phyloP scores from a whole-genome alignment of 2,888 invertebrate genomes.

The Cynaeus angustus region DNA sequence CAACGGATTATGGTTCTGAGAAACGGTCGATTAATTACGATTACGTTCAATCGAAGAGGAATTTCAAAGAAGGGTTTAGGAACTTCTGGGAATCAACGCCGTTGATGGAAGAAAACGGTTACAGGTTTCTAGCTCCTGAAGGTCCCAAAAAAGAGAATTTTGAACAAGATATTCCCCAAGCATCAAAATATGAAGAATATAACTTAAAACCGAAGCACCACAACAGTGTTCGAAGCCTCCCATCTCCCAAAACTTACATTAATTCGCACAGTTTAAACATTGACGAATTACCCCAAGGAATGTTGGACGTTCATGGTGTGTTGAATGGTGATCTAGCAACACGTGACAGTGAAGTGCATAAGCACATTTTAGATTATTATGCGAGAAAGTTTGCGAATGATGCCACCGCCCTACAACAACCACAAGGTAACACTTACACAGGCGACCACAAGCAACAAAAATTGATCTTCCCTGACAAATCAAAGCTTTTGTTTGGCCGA shows the following conservation, averaged over 20 bases:
- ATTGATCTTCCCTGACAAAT: not conserved
- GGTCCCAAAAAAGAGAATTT: slow-evolving; percentile 43
- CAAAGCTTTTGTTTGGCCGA: not conserved
- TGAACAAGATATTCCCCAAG: slow-evolving; percentile 22
- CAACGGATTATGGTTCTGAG: slow-evolving; percentile 42
- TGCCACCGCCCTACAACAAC: slow-evolving; percentile 48
- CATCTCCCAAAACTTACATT: slow-evolving; percentile 35
- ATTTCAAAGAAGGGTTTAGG: slow-evolving; percentile 59
- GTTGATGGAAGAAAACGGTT: slow-evolving; percentile 60
- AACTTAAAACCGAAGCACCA: slow-evolving; percentile 51
- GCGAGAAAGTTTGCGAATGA: slow-evolving; percentile 61
- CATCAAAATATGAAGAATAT: slow-evolving; percentile 57
- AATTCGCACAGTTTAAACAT: slow-evolving; percentile 32
- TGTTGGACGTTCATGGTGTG: slow-evolving; percentile 21
- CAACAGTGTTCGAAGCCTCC: slow-evolving; percentile 54
- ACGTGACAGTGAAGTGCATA: slow-evolving; percentile 37
- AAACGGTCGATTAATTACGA: slow-evolving; percentile 45
- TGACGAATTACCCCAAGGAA: slow-evolving; percentile 12
- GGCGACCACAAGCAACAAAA: not conserved
- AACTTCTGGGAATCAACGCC: slow-evolving; percentile 60
- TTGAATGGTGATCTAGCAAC: slow-evolving; percentile 2
- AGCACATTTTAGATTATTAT: slow-evolving; percentile 59
- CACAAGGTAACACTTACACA: not conserved
- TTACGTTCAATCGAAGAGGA: slow-evolving; percentile 52
- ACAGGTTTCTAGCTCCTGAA: slow-evolving; percentile 61